phyloP scores from a whole-genome alignment of 2,113 vertebrate species.

The Machaerirhynchus nigripectus region DNA sequence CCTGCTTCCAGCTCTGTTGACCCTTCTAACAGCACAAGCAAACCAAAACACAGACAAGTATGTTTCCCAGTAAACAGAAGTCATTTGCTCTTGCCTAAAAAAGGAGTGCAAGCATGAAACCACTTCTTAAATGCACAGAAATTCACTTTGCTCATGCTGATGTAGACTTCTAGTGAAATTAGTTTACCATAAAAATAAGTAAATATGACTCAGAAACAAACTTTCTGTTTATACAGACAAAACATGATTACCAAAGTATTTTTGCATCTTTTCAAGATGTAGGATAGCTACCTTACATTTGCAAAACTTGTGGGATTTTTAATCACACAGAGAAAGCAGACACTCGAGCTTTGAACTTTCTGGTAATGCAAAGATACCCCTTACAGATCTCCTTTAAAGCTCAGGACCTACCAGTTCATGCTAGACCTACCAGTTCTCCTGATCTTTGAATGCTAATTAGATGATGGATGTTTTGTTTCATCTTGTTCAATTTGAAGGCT shows the following conservation, averaged over 20 bases:
- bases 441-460: conserved; percentile 9
- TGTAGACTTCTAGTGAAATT: not conserved
- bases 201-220: not conserved
- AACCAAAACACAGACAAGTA: not conserved
- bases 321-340: conserved; percentile 7
- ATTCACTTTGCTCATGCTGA: not conserved
- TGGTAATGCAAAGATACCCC: conserved; percentile 41
- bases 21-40: not conserved
- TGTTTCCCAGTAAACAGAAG: conserved; percentile 7
- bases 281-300: conserved; percentile 1
- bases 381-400: not conserved
- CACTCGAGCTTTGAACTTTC: conserved; percentile 36
- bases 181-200: not conserved
- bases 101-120: not conserved
- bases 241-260: not conserved
- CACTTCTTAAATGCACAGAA: not conserved
- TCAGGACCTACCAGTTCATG: conserved; percentile 38
- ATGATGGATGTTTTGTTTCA: not conserved
- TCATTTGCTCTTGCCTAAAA: conserved; percentile 2
- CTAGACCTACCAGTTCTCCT: conserved; percentile 38
- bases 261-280: not conserved
- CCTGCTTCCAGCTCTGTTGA: not conserved
- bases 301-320: conserved; percentile 53
- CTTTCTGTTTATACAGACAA: not conserved
- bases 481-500: conserved; percentile 1